Evolutionary conservation across 1,140 invertebrate genomes (phyloP), one percentile per base, ranked within the genome.

Genomic region (Euwallacea fornicatus): DNA sequence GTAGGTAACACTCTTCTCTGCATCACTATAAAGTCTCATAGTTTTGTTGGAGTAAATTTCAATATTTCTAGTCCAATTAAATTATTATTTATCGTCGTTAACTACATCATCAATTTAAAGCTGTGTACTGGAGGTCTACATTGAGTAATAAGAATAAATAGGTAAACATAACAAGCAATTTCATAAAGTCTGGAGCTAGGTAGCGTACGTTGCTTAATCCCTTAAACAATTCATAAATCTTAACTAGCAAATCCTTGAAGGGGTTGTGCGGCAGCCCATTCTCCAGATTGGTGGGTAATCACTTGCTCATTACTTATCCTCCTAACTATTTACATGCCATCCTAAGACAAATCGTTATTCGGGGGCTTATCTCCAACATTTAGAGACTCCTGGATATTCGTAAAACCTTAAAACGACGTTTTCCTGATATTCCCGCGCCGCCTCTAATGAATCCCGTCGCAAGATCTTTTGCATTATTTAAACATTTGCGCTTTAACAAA

Each of bases 301-400:
- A 79, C 78, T 80, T 78, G 74, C 77, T 79, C 79, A 74, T 80
- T 79, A 80, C 76, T 80, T 77, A 78, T 77, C 78, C 75, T 67
- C 65, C 68, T 59, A 53, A 69, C 67, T 74, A 79, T 78, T 78
- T 79, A 77, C 76, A 77, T 77, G 76, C 71, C 71, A 71, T 67
- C 66, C 64, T 63, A 68, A 47, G 67, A 54, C 50, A 72, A 68
- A 73, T 68, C 66, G 71, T 74, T 74, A 72, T 72, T 73, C 75
- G 65, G 54, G 50, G 54, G 67, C 74, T 73, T 76, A 74, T 76
- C 75, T 74, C 10, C 44, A 62, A 63, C 58, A 66, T 33, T 74
- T 72, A 66, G 59, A 67, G 59, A 42, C 70, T 72, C 58, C 46
- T 55, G 56, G 62, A 66, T 72, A 72, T 61, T 58, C 71, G 62